Evolutionary conservation across 64 coral and sea anemone species (phyloP).

Genomic region (Actinia equina): DNA sequence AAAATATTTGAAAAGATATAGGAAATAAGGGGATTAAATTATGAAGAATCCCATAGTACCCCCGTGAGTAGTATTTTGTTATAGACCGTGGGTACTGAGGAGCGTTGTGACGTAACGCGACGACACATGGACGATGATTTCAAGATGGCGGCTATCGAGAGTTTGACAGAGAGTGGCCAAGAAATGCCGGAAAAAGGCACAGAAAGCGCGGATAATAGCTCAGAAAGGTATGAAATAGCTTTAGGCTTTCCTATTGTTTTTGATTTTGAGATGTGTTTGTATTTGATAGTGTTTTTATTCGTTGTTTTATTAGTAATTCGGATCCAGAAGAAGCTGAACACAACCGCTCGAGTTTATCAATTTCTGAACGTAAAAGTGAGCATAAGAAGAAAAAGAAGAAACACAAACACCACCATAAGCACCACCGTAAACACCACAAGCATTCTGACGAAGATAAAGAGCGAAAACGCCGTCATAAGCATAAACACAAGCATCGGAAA

Average conservation of each 20-base stretch:
- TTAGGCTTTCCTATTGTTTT: not conserved
- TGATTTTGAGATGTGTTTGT: not conserved
- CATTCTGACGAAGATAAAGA: conserved; percentile 67
- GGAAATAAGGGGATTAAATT: not conserved
- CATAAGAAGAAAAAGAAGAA: conserved; percentile 62
- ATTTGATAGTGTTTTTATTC: not conserved
- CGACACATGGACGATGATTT: conserved; percentile 17
- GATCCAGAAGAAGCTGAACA: not conserved
- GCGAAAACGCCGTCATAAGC: conserved; percentile 72
- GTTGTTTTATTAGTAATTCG: conserved; percentile 10
- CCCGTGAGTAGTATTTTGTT: not conserved
- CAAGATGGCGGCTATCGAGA: conserved; percentile 29
- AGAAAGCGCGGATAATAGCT: not conserved
- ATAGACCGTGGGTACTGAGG: not conserved
- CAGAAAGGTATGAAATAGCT: conserved; percentile 11
- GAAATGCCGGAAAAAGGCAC: not conserved
- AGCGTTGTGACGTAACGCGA: conserved; percentile 5
- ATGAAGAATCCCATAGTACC: not conserved
- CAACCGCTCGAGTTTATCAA: not conserved
- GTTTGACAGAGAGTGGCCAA: not conserved
- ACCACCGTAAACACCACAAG: conserved; percentile 60
- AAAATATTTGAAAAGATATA: not conserved
- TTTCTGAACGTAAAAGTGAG: conserved; percentile 50
- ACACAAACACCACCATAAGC: conserved; percentile 78
- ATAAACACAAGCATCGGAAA: conserved; percentile 77